These are phyloP conservation scores for Crepidodera aurea DNA, from an alignment of 2,888 invertebrate species.

Conservation along the genomic window DNA sequence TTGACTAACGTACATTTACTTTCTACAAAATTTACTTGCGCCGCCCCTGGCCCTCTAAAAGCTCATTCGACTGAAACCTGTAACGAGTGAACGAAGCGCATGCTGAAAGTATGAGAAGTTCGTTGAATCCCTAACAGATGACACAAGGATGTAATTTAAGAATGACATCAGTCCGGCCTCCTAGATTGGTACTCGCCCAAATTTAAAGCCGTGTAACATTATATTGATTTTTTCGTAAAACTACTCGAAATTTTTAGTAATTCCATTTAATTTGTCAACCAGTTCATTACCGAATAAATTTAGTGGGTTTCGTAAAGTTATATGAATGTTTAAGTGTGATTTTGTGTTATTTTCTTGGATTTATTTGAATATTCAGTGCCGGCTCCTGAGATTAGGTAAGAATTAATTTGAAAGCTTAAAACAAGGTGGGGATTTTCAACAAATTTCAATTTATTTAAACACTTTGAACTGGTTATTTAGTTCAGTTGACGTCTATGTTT, in stretches of 20 bases:
- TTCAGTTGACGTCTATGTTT: background rate
- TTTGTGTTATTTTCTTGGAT: conserved; percentile 42
- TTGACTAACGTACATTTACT: no score
- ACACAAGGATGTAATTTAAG: conserved; percentile 7
- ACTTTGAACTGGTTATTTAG: conserved; percentile 5
- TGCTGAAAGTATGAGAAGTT: conserved; percentile 25
- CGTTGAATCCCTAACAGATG: conserved; percentile 24
- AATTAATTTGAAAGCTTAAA: conserved; percentile 13
- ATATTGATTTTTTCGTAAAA: conserved; percentile 52
- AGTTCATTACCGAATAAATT: conserved; percentile 25
- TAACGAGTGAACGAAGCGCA: conserved; percentile 11
- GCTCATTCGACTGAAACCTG: conserved; percentile 18
- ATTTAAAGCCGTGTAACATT: conserved; percentile 50
- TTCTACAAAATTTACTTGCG: no score
- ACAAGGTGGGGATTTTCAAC: conserved; percentile 33
- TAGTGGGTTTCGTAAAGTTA: conserved; percentile 26
- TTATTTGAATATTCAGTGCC: conserved; percentile 37
- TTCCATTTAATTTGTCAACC: conserved; percentile 33
- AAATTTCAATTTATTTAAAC: conserved; percentile 15
- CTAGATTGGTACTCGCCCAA: conserved; percentile 50
- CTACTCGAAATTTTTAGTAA: conserved; percentile 42
- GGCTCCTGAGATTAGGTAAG: conserved; percentile 46
- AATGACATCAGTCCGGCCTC: conserved; percentile 25
- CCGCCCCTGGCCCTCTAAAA: no score
- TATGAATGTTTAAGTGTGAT: conserved; percentile 35